A percentile compares a stretch with the other conserved stretches of the same genome.
phyloP scores from a whole-genome alignment of 2,888 invertebrate genomes.

The Sinentomon sp. region DNA sequence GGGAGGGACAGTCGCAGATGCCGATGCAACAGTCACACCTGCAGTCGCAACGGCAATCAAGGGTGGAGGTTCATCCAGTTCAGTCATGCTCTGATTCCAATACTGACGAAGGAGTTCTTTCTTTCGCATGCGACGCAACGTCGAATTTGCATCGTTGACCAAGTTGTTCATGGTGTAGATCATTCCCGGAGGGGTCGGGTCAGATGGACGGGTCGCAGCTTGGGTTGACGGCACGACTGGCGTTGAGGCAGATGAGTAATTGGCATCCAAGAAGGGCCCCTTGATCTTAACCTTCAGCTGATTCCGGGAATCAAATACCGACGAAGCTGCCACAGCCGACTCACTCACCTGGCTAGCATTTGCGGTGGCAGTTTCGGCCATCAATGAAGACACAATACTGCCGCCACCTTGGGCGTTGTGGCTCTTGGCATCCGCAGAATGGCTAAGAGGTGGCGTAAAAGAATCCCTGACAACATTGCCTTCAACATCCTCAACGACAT shows the following conservation, averaged over 20 bases:
- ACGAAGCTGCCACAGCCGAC: too few species aligned
- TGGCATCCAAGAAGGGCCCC: slow-evolving; percentile 28
- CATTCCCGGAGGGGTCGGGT: slow-evolving; percentile 8
- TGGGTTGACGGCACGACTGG: slow-evolving; percentile 7
- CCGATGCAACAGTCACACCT: slow-evolving; percentile 21
- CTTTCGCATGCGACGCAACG: slow-evolving; percentile 59
- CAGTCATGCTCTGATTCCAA: slow-evolving; percentile 61
- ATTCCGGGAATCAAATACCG: slow-evolving; percentile 49
- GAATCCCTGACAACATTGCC: too few species aligned
- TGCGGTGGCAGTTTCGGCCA: too few species aligned
- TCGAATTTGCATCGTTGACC: slow-evolving; percentile 45
- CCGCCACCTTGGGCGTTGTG: too few species aligned
- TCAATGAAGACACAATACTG: too few species aligned
- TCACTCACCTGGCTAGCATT: too few species aligned
- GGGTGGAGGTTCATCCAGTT: slow-evolving; percentile 37
- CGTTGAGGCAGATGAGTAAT: slow-evolving; percentile 5
- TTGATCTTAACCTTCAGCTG: slow-evolving; percentile 73
- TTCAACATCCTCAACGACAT: too few species aligned
- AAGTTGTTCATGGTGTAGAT: slow-evolving; percentile 14
- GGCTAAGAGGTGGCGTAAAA: too few species aligned
- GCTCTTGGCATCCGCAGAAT: too few species aligned
- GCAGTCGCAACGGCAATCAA: slow-evolving; percentile 23
- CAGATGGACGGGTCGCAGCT: slow-evolving; percentile 9
- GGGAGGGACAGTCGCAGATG: slow-evolving; percentile 26
- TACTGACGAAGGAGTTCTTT: slow-evolving; percentile 60